Percentiles rank a stretch among this genome's conserved stretches.
Conservation (phyloP, 2,888 invertebrate genomes). For the Pyrrhia umbra region DNA sequence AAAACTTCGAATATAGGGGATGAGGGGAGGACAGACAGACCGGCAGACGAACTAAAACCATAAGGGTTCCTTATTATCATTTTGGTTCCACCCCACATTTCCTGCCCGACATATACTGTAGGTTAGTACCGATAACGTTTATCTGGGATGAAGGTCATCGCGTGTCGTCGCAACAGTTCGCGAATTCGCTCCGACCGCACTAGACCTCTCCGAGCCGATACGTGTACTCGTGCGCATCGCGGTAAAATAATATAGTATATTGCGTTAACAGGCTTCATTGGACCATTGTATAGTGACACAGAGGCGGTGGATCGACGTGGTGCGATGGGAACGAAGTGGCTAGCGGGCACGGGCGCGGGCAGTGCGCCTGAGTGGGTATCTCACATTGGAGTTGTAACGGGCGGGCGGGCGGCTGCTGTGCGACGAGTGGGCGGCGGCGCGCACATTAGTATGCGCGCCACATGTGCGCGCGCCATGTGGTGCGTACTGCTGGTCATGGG, state of each 20-base stretch:
- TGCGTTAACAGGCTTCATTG: constrained; percentile 73
- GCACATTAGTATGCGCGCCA: constrained; percentile 86
- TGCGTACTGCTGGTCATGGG: constrained; percentile 90
- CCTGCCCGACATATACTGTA: no score
- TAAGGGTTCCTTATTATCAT: no score
- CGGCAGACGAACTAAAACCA: no score
- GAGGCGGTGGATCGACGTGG: constrained; percentile 83
- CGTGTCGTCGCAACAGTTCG: constrained; percentile 81
- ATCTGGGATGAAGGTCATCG: constrained; percentile 80
- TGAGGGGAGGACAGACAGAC: no score
- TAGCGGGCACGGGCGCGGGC: constrained; percentile 76
- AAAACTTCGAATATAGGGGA: no score
- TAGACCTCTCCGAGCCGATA: constrained; percentile 85
- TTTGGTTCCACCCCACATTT: no score
- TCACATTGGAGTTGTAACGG: constrained; percentile 89
- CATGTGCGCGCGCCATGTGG: constrained; percentile 89
- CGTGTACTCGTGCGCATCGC: constrained; percentile 78
- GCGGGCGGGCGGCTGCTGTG: constrained; percentile 79
- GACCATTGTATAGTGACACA: constrained; percentile 66
- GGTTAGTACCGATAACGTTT: constrained; percentile 83
- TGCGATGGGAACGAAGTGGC: constrained; percentile 86
- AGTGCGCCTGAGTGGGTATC: constrained; percentile 86
- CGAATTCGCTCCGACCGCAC: constrained; percentile 88
- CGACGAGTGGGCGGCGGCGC: constrained; percentile 79
- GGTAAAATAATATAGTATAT: constrained; percentile 62